Evolutionary conservation across 2,113 vertebrate genomes (phyloP), one percentile per base, ranked within the genome.

Genomic region (Chaetodon trifascialis): DNA sequence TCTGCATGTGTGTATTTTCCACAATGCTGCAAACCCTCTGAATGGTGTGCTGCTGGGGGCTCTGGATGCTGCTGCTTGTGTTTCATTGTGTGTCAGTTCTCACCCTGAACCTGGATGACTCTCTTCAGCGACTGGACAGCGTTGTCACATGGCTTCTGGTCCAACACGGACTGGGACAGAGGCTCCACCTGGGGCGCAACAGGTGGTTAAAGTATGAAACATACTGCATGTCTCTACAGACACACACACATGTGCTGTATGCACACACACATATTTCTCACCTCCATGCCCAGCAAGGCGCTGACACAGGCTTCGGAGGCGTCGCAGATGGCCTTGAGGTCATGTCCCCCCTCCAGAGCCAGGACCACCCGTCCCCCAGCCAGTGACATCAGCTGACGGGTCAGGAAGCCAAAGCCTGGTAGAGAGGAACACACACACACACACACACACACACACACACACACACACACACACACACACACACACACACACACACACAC

Each of bases 361-460:
- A 99, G 89, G 51, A 99, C 96, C 25, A 99, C 88, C 0, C 96
- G 95, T 1, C 97, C 98, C 1, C 95, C 96, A 0, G 97, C 97
- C 93, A 99, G 82, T 51, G 92, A 95, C 98, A 98, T 99, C 91
- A 99, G 94, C 90, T 98, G 97, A 87, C 96, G 96, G 0, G 98
- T 99, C 95, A 99, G 93, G 90, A 97, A 97, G 81, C 97, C 98
- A 76, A 99, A 99, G 84, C 97, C 98, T 99, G 88, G 46, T 0
- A n/a, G 60, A 79, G 19, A 54, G 5, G 7, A 40, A 59, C 44
- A 59, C 17, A 78, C 62, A 85, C 54, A 64, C 42, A 79, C 16
- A 64, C 38, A 42, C 4, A 73, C 21, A 59, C 47, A 69, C 8
- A 30, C 64, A 84, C 40, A 66, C n/a, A 42, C 4, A 73, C 21